A percentile compares a stretch with the other conserved stretches of the same genome.
phyloP scores from a whole-genome alignment of 2,888 invertebrate genomes.

The Clepsis dumicolana region DNA sequence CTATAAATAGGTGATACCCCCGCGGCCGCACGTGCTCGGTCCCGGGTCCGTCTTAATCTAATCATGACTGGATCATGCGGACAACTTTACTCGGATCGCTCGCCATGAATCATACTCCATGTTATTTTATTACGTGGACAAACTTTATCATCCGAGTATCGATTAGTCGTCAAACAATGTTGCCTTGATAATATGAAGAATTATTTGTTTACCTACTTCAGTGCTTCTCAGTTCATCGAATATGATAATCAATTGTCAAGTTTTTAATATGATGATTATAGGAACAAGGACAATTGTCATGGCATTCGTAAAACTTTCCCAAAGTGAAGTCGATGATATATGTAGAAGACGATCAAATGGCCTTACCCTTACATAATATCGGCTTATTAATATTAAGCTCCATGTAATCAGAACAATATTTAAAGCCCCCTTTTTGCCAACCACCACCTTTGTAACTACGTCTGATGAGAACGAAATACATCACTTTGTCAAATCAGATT shows the following conservation, averaged over 20 bases:
- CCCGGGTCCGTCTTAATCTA: constrained; percentile 28
- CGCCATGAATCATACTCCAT: constrained; percentile 32
- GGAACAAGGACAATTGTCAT: too few species aligned
- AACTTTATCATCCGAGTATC: neutral
- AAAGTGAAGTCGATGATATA: neutral
- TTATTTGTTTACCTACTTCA: neutral
- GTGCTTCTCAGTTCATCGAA: neutral
- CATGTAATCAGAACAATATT: neutral
- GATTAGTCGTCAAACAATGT: constrained; percentile 5
- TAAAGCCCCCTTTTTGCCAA: neutral
- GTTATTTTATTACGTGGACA: constrained; percentile 26
- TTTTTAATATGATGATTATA: neutral
- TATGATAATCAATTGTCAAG: neutral
- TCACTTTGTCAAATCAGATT: constrained; percentile 24
- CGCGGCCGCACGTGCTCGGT: constrained; percentile 23
- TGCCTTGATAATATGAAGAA: neutral
- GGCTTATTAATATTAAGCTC: neutral
- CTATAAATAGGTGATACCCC: constrained; percentile 38
- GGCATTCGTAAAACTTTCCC: neutral
- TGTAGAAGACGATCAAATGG: neutral
- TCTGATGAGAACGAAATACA: neutral
- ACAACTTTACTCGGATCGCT: constrained; percentile 16
- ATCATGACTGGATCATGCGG: constrained; percentile 33
- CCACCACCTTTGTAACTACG: neutral
- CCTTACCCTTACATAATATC: neutral